Evolutionary conservation across 2,113 vertebrate genomes (phyloP).

Genomic region (Anas platyrhynchos): DNA sequence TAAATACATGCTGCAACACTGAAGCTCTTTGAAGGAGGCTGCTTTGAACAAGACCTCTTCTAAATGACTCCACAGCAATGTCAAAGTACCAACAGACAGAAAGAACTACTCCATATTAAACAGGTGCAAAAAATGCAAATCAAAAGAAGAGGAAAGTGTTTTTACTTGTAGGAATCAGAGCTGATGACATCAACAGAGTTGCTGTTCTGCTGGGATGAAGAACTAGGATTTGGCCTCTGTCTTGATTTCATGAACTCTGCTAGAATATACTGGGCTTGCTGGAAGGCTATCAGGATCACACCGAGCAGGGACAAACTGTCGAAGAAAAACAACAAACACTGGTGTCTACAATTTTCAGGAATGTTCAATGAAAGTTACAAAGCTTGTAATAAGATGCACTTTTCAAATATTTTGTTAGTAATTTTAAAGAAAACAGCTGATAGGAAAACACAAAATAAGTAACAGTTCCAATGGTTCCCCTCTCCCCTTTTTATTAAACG

Average conservation of each 20-base stretch:
- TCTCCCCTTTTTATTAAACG: not conserved
- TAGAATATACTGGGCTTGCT: conserved; percentile 95
- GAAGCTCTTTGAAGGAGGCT: not conserved
- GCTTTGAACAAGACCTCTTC: not conserved
- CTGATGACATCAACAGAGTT: conserved; percentile 78
- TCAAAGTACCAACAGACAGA: not conserved
- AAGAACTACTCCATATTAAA: not conserved
- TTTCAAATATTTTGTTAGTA: not conserved
- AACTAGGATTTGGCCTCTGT: conserved; percentile 84
- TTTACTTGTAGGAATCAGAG: conserved; percentile 88
- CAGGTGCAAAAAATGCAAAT: not conserved
- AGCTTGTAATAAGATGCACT: not conserved
- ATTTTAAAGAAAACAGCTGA: not conserved
- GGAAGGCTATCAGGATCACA: conserved; percentile 94
- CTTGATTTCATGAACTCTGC: conserved; percentile 88
- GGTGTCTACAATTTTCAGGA: not conserved
- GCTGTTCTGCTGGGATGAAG: conserved; percentile 77
- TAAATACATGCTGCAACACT: not conserved
- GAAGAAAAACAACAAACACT: conserved; percentile 15
- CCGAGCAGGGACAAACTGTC: conserved; percentile 91
- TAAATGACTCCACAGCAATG: not conserved
- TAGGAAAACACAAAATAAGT: not conserved
- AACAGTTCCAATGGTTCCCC: not conserved
- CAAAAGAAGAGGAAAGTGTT: not conserved
- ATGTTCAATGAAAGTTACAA: not conserved